Evolutionary conservation across 2,113 vertebrate genomes (phyloP).

Genomic region (Gulo gulo): DNA sequence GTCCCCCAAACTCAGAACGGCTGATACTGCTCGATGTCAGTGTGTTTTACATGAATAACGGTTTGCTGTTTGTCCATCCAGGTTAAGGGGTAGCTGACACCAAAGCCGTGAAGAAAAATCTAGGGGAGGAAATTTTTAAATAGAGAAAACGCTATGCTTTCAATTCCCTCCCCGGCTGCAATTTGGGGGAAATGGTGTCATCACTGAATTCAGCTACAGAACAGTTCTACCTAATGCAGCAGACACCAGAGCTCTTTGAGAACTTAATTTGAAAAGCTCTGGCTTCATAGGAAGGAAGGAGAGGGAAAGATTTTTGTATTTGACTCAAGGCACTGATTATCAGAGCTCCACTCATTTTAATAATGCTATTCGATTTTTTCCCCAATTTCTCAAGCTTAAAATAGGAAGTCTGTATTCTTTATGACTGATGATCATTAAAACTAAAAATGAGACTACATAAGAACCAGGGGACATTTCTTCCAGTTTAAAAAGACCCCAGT

Average conservation of each 20-base stretch:
- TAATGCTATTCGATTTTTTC: background rate
- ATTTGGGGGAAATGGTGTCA: background rate
- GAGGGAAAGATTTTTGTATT: background rate
- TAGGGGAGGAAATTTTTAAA: background rate
- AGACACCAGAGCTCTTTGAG: background rate
- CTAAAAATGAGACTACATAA: background rate
- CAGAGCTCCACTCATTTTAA: background rate
- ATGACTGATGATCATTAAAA: background rate
- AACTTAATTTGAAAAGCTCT: background rate
- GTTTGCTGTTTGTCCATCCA: background rate
- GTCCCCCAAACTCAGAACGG: background rate
- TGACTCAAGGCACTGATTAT: background rate
- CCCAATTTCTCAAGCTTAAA: background rate
- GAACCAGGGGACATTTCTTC: background rate
- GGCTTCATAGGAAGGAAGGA: background rate
- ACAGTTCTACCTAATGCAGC: background rate
- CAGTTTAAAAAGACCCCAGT: background rate
- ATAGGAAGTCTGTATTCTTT: background rate
- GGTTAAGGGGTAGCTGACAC: background rate
- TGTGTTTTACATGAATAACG: background rate
- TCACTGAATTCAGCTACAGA: background rate
- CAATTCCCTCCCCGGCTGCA: background rate
- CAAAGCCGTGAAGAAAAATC: background rate
- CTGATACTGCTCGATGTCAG: background rate
- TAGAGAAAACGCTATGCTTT: background rate